These are phyloP conservation scores for Hippolais icterina DNA, from an alignment of 2,113 vertebrate genomes.

Conservation along the genomic window DNA sequence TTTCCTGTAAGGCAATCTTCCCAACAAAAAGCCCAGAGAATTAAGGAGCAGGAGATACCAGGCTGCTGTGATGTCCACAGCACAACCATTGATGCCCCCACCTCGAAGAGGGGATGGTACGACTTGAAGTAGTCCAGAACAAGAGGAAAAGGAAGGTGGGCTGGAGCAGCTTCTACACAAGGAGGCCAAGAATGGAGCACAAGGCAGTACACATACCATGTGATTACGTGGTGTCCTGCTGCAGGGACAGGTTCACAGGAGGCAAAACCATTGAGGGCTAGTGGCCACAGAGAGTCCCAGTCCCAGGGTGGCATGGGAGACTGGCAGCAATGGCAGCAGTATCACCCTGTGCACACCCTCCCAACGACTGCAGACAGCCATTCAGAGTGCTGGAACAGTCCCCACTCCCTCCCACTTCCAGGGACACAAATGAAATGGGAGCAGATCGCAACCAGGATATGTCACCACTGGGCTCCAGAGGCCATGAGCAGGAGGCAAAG, in stretches of 20 bases:
- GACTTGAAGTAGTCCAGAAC: not conserved
- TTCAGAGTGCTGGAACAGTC: not conserved
- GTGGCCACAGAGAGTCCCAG: not conserved
- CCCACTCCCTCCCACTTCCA: not conserved
- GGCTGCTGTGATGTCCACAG: not conserved
- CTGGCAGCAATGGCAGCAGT: not conserved
- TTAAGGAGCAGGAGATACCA: not conserved
- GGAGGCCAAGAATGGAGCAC: not conserved
- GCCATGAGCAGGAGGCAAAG: not conserved
- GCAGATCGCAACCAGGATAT: fast-evolving
- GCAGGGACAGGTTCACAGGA: not conserved
- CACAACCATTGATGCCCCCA: not conserved
- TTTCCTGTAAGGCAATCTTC: not conserved
- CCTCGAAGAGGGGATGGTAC: not conserved
- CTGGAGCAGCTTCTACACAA: not conserved
- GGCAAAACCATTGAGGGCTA: not conserved
- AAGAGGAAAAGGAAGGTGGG: not conserved
- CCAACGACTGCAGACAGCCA: not conserved
- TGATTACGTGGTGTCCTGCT: fast-evolving
- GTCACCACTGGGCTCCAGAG: not conserved
- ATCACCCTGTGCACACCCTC: not conserved
- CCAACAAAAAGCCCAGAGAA: not conserved
- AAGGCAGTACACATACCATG: not conserved
- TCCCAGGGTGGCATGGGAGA: not conserved
- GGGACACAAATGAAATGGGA: not conserved